Base-by-base conservation (phyloP, 37 sponge, comb jelly and placozoan species). In the Chondrilla cf. caribensis region DNA sequence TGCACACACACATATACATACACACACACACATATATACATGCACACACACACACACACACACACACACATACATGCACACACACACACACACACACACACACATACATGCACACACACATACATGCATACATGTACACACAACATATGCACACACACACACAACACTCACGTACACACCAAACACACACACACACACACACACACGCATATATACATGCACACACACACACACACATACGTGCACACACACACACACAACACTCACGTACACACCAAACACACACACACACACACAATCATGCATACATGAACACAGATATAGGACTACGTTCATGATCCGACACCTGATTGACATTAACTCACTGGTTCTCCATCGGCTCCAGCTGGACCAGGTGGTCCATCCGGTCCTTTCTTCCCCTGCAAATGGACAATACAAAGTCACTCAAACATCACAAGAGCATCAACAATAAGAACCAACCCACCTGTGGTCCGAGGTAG, bases 1-100 rank as follows among this genome's bases (percentile, higher is more conserved):
- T 11, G 51, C 75, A 72, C 75, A 72, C 75, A 72, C 75, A 72
- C 75, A 72, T 38, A 72, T 38, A 72, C 75, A 72, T 38, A 72
- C 75, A 72, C 75, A 72, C 51, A 47, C 51, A 47, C 51, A 47
- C 51, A 47, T 11, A 11, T 11, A 47, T 47, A 11, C 51, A 11
- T 11, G 51, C 41, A 29, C 75, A 72, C 75, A 72, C 75, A 72
- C 75, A 78, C 78, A 78, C 57, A 47, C 54, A 51, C 78, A 78
- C 78, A 78, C 57, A 47, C 57, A 78, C 78, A 51, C 54, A 47
- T 24, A 78, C 78, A 78, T 25, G 43, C 17, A 51, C 57, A 78
- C 25, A 43, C 57, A 78, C 40, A 38, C 37, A 38, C 37, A 72
- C 40, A 38, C 75, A 72, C 40, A 57, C 79, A 79, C 36, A 79